Evolutionary conservation across 2,888 invertebrate species (phyloP), one percentile per base, ranked within the genome.

Genomic region (Empis livida): DNA sequence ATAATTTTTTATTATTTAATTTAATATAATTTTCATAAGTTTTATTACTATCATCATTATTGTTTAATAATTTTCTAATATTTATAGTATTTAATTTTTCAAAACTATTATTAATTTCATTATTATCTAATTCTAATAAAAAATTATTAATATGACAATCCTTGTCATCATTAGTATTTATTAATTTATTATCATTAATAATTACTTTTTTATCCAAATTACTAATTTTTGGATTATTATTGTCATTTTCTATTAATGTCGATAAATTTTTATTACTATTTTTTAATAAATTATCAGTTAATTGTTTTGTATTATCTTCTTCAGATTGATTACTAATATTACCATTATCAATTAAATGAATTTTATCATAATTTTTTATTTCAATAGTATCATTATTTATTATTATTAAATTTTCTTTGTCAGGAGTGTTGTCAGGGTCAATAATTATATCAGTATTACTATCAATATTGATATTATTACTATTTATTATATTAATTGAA

Each of bases 241-340:
- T 40, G 20, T 40, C 20, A 16, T 16, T 27, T 27, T 27, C 23
- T 27, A 8, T 6, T 27, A 6, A 6, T 6, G 9, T 27, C 9
- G 8, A 27, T 27, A 27, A 27, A 27, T 27, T 27, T 27, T 35
- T 35, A 20, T 35, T 20, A 43, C 15, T 15, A 30, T 30, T 30
- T 15, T 30, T 42, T 11, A 11, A 16, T 17, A n/a, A 11, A 41
- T 27, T 14, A 5, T 41, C 14, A 27, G 27, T 23, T 13, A 20
- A 13, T 35, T 35, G 35, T 46, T 52, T 50, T 14, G 53, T 53
- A 44, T 51, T 51, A 30, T 53, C 53, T 43, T 51, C 51, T 44
- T 51, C 51, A 40, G 51, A 51, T 14, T 51, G 46, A 41, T 41
- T 41, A 41, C 41, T 41, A 32, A 13, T 35, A 35, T 35, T 35